Evolutionary conservation across 2,888 invertebrate species (phyloP).

Genomic region (Omphaloscelis lunosa): DNA sequence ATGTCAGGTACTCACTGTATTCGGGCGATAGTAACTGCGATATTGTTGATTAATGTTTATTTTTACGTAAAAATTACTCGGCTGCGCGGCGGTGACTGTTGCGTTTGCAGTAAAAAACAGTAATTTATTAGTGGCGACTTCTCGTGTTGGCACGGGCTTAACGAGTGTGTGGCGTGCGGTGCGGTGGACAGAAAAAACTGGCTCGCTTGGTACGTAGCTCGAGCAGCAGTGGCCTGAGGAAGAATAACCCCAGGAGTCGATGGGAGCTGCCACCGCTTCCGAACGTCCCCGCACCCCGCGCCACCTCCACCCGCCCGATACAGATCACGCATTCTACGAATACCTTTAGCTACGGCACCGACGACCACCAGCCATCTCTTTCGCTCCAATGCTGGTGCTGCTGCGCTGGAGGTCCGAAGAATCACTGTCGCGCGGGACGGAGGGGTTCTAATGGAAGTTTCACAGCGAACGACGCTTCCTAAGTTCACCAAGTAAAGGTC

Average conservation of each 20-base stretch:
- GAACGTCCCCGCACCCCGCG: conserved; percentile 87
- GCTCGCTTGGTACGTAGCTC: conserved; percentile 90
- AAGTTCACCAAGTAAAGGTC: conserved; percentile 91
- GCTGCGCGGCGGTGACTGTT: conserved; percentile 90
- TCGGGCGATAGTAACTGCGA: conserved; percentile 87
- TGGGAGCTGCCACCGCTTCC: conserved; percentile 91
- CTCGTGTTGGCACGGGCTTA: conserved; percentile 92
- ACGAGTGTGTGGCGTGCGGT: conserved; percentile 91
- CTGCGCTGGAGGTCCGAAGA: conserved; percentile 80
- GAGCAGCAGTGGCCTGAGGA: conserved; percentile 91
- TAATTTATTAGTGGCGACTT: conserved; percentile 92
- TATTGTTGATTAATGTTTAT: conserved; percentile 89
- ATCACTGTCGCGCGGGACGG: conserved; percentile 82
- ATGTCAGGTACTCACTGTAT: conserved; percentile 88
- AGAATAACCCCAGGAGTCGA: conserved; percentile 91
- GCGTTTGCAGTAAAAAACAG: conserved; percentile 89
- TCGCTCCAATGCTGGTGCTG: conserved; percentile 84
- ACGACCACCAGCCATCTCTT: conserved; percentile 86
- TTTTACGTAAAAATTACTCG: conserved; percentile 89
- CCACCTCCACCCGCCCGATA: conserved; percentile 87
- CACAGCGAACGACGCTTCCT: conserved; percentile 89
- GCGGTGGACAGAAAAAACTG: conserved; percentile 92
- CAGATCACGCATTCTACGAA: conserved; percentile 91
- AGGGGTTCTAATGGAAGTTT: conserved; percentile 89
- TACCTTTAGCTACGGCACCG: conserved; percentile 88